Base-by-base conservation (phyloP, 2,888 invertebrate genomes). In the Sphaeridia pumilis region DNA sequence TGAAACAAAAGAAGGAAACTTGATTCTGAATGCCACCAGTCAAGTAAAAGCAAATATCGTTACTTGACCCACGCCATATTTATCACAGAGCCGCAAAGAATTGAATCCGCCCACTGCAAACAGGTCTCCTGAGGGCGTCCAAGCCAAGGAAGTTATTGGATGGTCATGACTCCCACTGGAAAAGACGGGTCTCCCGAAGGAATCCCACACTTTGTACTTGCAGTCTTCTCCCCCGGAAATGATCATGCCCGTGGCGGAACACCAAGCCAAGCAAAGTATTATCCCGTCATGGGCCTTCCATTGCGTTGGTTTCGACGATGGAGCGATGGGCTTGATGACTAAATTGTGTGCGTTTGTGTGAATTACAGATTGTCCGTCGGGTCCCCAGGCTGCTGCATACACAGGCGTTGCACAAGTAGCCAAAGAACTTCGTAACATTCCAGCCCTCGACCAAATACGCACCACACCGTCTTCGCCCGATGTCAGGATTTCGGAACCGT, bases 281-380 rank as follows among this genome's bases (percentile, higher is more conserved):
- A 95, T 73, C 1, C 88, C 90, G 64, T 97, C 95, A 67, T 99
- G 98, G 3, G 90, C 98, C 69, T 86, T 85, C 94, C 95, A 95
- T 86, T 92, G 70, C 43, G 55, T 52, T 3, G 51, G 54, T 46
- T 58, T 60, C 12, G 59, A 54, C 1, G 52, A 75, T 2, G 73
- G 71, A 52, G 76, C 75, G 36, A 80, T 67, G 2, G 78, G 75
- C 66, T 79, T 80, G 58, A 81, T 76, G 49, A 76, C 73, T 17
- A 81, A 70, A 54, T 72, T 72, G 58, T 73, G 74, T 4, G 76
- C 77, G 58, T 71, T 71, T 3, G 77, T 75, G 66, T 78, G 77
- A 21, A 79, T 67, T 7, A 81, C 72, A 53, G 74, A 73, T 55
- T 73, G 74, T 2, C 74, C 75, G 66, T 77, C 76, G 17, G 77